Conservation (phyloP, 2,113 vertebrate species). For the Cheirogaleus medius region DNA sequence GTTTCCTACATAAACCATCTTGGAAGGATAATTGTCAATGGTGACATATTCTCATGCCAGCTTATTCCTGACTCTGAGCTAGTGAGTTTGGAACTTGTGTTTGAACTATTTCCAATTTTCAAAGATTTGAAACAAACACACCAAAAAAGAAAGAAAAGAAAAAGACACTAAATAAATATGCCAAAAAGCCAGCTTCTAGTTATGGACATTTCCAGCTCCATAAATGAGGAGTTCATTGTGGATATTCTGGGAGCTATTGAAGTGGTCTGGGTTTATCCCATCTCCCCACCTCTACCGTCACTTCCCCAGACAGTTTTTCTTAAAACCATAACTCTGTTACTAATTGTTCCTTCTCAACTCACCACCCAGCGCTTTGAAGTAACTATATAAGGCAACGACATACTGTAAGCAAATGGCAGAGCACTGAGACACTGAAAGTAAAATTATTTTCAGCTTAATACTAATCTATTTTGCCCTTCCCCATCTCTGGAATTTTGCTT, state of each 20-base stretch:
- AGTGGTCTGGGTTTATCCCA: not conserved
- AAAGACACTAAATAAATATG: not conserved
- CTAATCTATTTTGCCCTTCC: not conserved
- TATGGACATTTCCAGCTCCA: not conserved
- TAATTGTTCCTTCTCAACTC: not conserved
- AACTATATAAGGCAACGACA: not conserved
- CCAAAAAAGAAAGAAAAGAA: not conserved
- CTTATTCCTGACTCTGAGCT: not conserved
- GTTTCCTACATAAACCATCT: not conserved
- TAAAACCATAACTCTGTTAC: not conserved
- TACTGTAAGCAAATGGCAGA: not conserved
- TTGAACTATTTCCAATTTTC: not conserved
- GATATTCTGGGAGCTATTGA: not conserved
- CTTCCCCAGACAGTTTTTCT: not conserved
- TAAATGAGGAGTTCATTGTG: not conserved
- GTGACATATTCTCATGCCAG: not conserved
- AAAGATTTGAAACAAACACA: not conserved
- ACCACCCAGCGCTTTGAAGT: not conserved
- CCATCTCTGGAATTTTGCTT: slow-evolving; percentile 68
- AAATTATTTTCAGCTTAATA: slow-evolving; percentile 65
- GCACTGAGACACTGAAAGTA: not conserved
- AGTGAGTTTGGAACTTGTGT: not conserved
- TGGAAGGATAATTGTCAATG: not conserved
- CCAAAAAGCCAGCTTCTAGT: not conserved
- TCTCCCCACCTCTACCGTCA: not conserved